Evolutionary conservation across 2,113 vertebrate species (phyloP), one percentile per base, ranked within the genome.

Genomic region (Amphiprion percula): DNA sequence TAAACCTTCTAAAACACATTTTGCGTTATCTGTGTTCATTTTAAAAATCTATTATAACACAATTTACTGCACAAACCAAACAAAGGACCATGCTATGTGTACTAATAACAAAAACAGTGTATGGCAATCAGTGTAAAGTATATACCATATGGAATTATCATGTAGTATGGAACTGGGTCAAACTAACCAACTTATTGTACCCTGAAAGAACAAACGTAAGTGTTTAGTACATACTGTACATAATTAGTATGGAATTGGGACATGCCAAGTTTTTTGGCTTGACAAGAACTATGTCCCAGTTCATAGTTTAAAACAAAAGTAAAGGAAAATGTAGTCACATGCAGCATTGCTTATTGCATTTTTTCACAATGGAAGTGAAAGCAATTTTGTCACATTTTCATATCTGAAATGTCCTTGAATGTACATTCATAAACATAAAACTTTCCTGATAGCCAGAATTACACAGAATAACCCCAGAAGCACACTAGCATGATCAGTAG

Each of bases 191-290:
- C 4, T 15, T 10, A 52, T 21, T 52, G 19, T 52, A n/a, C 9
- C 8, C 19, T 10, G 21, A 52, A 15, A 7, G 17, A 52, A 52
- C 17, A 52, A 52, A 19, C 0, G 1, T 49, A 19, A 17, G 19
- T 52, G 19, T 52, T 16, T 52, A n/a, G n/a, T 52, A 47, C 17
- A n/a, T 37, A 62, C 17, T 39, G 10, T 24, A 39, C 17, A 17
- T 33, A 53, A 47, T 74, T 67, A 30, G 23, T 49, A 50, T 68
- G 74, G 12, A 83, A 73, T 4, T 73, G 56, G 55, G 62, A 50
- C 73, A 65, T 39, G 49, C 44, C 56, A 50, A 33, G 33, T 21
- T 17, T 75, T 21, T 37, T 66, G 44, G 21, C 24, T 30, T 46
- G n/a, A 75, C 26, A 14, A 68, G 21, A 24, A 5, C 7, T n/a